Conservation (phyloP, 2,113 vertebrate genomes). For the Psilopogon haemacephalus region DNA sequence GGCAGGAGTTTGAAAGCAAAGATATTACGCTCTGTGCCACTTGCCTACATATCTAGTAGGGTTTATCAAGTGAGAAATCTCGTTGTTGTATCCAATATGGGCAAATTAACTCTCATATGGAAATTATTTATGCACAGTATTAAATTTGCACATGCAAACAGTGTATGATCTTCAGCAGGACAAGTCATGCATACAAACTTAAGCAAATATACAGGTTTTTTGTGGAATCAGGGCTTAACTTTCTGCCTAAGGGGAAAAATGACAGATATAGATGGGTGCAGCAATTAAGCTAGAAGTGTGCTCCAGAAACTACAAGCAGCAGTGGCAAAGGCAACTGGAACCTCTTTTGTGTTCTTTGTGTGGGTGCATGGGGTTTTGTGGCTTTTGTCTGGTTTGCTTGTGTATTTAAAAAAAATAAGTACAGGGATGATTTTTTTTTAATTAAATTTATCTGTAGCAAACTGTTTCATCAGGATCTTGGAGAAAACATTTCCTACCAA, state of each 20-base stretch:
- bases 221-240: not conserved
- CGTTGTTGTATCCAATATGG: not conserved
- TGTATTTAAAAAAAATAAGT: too few species aligned
- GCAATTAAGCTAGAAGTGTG: not conserved
- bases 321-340: not conserved
- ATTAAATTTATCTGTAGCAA: not conserved
- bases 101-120: not conserved
- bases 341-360: not conserved
- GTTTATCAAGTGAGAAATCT: not conserved
- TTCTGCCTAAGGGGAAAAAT: not conserved
- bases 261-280: not conserved
- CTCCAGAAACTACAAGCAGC: not conserved
- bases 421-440: not conserved
- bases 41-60: not conserved
- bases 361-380: not conserved
- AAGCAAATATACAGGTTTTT: not conserved
- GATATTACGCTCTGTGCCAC: not conserved
- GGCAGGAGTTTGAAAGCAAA: not conserved
- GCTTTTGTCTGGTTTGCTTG: not conserved
- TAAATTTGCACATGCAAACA: not conserved
- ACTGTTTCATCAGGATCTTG: not conserved
- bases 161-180: not conserved
- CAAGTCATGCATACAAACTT: accelerated
- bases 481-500: not conserved
- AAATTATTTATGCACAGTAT: not conserved